These are phyloP conservation scores for Sphyrna mokarran DNA, from an alignment of 2,113 vertebrate species.

Conservation along the genomic window DNA sequence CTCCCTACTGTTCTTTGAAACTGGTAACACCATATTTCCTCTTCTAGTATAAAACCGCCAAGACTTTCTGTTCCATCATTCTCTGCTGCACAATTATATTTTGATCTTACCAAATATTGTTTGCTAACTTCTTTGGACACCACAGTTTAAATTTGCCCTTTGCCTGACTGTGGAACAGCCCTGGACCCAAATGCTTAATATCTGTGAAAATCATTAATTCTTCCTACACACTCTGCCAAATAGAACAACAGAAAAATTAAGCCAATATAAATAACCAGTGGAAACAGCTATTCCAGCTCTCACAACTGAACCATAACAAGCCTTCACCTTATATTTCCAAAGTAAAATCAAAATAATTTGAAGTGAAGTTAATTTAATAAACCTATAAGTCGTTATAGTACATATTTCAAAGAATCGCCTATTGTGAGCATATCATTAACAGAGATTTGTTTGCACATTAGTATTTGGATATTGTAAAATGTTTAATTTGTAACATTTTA, in stretches of 20 bases:
- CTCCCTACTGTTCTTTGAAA: background rate
- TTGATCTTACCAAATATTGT: background rate
- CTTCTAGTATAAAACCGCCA: background rate
- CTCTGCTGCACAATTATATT: background rate
- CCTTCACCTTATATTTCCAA: background rate
- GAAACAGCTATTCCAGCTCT: background rate
- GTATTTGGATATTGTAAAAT: background rate
- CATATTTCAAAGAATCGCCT: background rate
- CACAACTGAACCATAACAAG: background rate
- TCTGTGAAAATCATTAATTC: conserved; percentile 3
- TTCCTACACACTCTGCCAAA: background rate
- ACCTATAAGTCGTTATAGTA: background rate
- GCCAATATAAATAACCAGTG: background rate
- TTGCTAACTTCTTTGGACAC: background rate
- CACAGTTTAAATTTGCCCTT: background rate
- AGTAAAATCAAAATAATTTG: background rate
- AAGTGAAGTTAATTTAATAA: background rate
- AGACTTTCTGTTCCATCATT: background rate
- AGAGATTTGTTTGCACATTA: background rate
- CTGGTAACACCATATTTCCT: background rate
- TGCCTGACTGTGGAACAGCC: background rate
- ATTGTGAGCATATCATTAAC: background rate
- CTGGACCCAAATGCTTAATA: background rate
- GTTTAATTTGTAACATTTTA: background rate
- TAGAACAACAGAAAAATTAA: background rate